phyloP scores from a whole-genome alignment of 1,140 invertebrate genomes.

The Helicoverpa zea region DNA sequence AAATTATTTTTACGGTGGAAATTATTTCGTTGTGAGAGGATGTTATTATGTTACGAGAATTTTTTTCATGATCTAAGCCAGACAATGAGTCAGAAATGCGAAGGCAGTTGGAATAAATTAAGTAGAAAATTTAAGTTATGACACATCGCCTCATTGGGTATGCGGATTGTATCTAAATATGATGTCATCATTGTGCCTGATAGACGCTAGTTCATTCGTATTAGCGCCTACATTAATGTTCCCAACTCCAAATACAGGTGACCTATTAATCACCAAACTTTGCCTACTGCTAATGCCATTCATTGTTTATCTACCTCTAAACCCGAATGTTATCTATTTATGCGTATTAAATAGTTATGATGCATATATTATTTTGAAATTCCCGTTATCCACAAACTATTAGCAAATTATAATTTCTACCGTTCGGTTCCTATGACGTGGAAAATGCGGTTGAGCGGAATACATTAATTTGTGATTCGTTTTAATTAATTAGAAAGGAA shows the following conservation, averaged over 20 bases:
- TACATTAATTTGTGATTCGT: no score
- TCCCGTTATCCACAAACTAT: no score
- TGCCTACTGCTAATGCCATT: no score
- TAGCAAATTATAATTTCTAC: no score
- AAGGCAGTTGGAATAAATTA: conserved; percentile 7
- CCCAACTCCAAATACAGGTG: no score
- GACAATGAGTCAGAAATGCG: conserved; percentile 17
- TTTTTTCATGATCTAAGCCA: conserved; percentile 1
- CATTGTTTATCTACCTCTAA: no score
- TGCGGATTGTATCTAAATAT: conserved; percentile 5
- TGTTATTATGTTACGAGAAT: not conserved
- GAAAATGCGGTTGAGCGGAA: no score
- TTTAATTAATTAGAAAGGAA: not conserved
- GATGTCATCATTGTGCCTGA: not conserved
- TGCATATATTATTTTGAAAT: no score
- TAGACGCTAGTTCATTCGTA: not conserved
- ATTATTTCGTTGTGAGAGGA: not conserved
- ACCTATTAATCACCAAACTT: no score
- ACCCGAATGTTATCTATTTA: no score
- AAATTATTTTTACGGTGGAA: not conserved
- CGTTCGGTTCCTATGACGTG: no score
- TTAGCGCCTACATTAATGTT: not conserved
- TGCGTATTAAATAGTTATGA: no score
- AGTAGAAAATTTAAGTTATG: not conserved
- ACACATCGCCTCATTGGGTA: not conserved